A percentile compares a stretch with the other conserved stretches of the same genome.
Evolutionary conservation across 2,888 invertebrate genomes (phyloP).

Genomic region (Ichneumoninae sp.): DNA sequence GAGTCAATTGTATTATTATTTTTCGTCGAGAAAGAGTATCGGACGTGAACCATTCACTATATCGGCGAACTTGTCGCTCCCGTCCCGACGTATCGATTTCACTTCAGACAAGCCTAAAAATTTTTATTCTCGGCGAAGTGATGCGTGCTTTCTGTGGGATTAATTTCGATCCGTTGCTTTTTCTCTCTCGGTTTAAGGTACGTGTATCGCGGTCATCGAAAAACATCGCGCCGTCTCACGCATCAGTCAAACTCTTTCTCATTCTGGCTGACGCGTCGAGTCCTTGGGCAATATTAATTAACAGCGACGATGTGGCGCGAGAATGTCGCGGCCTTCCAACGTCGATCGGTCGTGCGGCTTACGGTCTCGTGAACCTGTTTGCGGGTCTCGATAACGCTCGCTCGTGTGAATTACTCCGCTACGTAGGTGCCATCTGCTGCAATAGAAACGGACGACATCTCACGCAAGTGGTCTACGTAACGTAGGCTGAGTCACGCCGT

Average conservation of each 20-base stretch:
- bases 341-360: slow-evolving; percentile 14
- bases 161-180: not conserved
- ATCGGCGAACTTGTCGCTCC: too few relatives aligned
- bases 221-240: slow-evolving; percentile 1
- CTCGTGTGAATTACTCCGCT: not conserved
- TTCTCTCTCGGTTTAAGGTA: not conserved
- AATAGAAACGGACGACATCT: not conserved
- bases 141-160: too few relatives aligned
- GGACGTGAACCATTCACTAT: too few relatives aligned
- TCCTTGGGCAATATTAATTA: slow-evolving; percentile 59
- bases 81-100: too few relatives aligned
- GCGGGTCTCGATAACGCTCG: not conserved
- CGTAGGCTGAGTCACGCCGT: slow-evolving; percentile 13
- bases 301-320: slow-evolving; percentile 29
- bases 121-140: too few relatives aligned
- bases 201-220: not conserved
- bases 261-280: slow-evolving; percentile 37
- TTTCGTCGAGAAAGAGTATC: too few relatives aligned
- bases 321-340: slow-evolving; percentile 52
- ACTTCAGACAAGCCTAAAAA: too few relatives aligned
- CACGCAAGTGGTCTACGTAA: not conserved
- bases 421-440: not conserved
- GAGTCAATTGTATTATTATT: too few relatives aligned
- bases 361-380: slow-evolving; percentile 27
- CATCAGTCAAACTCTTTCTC: not conserved